A percentile compares a stretch with the other conserved stretches of the same genome.
Evolutionary conservation across 2,888 invertebrate species (phyloP).

Genomic region (Yponomeuta sedellus): DNA sequence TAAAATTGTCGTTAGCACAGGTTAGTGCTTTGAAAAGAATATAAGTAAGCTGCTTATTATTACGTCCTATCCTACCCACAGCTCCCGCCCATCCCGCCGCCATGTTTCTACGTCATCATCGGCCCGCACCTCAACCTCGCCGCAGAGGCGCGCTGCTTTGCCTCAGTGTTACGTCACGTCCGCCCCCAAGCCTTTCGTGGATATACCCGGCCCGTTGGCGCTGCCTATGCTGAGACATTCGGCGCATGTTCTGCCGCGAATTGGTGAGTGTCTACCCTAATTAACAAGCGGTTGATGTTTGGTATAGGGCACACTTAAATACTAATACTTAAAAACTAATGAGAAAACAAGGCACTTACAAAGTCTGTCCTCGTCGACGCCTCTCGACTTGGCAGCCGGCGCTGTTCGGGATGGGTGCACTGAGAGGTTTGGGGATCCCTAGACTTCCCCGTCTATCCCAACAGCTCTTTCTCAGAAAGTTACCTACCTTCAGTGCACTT

Average conservation of each 20-base stretch:
- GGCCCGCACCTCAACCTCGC: conserved; percentile 54
- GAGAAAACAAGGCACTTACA: too few species aligned
- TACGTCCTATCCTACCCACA: conserved; percentile 23
- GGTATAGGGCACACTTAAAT: neutral
- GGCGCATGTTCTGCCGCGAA: conserved; percentile 60
- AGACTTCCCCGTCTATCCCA: too few species aligned
- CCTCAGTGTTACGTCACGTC: neutral
- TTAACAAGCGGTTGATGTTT: neutral
- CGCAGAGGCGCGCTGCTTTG: conserved; percentile 47
- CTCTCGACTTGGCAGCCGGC: too few species aligned
- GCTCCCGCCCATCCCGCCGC: conserved; percentile 46
- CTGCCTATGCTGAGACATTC: conserved; percentile 64
- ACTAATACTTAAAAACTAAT: too few species aligned
- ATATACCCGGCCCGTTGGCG: conserved; percentile 63
- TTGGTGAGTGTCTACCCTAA: conserved; percentile 45
- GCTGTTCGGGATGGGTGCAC: too few species aligned
- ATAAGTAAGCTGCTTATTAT: neutral
- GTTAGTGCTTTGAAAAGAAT: too few species aligned
- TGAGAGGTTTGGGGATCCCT: too few species aligned
- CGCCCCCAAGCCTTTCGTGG: conserved; percentile 39
- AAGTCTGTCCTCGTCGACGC: too few species aligned
- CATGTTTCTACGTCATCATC: conserved; percentile 43
- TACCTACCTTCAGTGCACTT: too few species aligned
- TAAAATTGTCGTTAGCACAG: too few species aligned
- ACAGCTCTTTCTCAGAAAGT: too few species aligned